phyloP scores from a whole-genome alignment of 2,113 vertebrate genomes.

The Polyodon spathula region DNA sequence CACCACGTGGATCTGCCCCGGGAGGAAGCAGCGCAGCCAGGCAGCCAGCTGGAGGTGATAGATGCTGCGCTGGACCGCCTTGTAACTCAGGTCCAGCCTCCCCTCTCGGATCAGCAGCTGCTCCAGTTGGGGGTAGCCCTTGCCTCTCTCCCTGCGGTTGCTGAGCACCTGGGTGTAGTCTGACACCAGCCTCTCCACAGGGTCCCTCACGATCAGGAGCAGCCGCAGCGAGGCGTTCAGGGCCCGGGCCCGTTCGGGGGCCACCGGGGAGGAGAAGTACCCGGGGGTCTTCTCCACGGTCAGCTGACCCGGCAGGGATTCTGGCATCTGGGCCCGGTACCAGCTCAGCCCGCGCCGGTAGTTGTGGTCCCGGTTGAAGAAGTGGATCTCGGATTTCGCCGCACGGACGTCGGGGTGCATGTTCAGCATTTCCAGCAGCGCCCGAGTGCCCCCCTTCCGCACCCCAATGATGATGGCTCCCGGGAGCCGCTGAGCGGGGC shows the following conservation, averaged over 20 bases:
- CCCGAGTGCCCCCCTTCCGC: slow-evolving; percentile 29
- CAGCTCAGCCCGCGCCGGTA: slow-evolving; percentile 55
- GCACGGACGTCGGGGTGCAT: slow-evolving; percentile 23
- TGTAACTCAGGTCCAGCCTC: slow-evolving; percentile 51
- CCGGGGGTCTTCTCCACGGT: slow-evolving; percentile 70
- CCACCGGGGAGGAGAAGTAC: slow-evolving; percentile 56
- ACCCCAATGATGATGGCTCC: slow-evolving; percentile 24
- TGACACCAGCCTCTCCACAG: slow-evolving; percentile 60
- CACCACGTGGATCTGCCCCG: slow-evolving; percentile 61
- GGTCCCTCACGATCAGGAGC: slow-evolving; percentile 64
- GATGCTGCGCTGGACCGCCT: slow-evolving; percentile 65
- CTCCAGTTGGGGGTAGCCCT: slow-evolving; percentile 59
- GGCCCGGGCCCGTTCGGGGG: slow-evolving; percentile 45
- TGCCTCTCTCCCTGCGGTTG: slow-evolving; percentile 56
- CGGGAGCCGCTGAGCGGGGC: slow-evolving; percentile 12
- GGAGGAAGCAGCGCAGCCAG: slow-evolving; percentile 61
- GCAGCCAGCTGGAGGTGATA: slow-evolving; percentile 56
- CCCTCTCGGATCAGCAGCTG: slow-evolving; percentile 48
- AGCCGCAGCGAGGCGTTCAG: slow-evolving; percentile 54
- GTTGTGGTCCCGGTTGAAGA: slow-evolving; percentile 52
- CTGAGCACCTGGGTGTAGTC: slow-evolving; percentile 74
- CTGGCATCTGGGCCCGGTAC: slow-evolving; percentile 67
- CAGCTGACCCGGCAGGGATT: slow-evolving; percentile 47
- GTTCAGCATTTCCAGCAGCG: slow-evolving; percentile 17
- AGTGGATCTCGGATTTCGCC: slow-evolving; percentile 19